These are phyloP conservation scores for Trileptium ribeirensis DNA, from an alignment of 2,888 invertebrate genomes.

Conservation along the genomic window DNA sequence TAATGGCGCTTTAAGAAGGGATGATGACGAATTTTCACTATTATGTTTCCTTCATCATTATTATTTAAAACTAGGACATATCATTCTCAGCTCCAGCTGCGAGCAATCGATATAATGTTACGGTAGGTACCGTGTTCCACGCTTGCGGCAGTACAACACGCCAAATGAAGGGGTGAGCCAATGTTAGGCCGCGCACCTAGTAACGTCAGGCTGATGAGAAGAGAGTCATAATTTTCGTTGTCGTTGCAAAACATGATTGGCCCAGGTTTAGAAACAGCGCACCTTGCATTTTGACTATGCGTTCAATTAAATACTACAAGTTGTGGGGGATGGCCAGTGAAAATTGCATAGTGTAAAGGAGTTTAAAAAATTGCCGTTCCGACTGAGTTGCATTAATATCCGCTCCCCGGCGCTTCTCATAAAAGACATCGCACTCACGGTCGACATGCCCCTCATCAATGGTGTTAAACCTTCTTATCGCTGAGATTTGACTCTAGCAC, in stretches of 20 bases:
- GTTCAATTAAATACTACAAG: constrained; percentile 69
- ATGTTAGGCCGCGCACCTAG: constrained; percentile 54
- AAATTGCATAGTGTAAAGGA: constrained; percentile 77
- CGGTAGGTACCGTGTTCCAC: constrained; percentile 40
- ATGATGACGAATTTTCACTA: too few relatives aligned
- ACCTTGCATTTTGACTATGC: constrained; percentile 64
- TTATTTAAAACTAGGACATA: constrained; percentile 24
- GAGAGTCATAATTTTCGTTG: constrained; percentile 42
- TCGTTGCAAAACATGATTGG: constrained; percentile 64
- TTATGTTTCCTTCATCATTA: too few relatives aligned
- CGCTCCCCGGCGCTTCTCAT: constrained; percentile 73
- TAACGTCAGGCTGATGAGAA: constrained; percentile 53
- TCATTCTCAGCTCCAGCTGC: constrained; percentile 43
- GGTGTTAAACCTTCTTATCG: constrained; percentile 76
- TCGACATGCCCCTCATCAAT: constrained; percentile 78
- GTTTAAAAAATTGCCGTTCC: constrained; percentile 76
- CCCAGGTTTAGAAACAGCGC: constrained; percentile 65
- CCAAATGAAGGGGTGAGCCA: constrained; percentile 53
- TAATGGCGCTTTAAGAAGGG: constrained; percentile 19
- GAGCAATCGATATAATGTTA: constrained; percentile 37
- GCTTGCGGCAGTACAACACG: constrained; percentile 48
- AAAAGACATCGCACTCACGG: constrained; percentile 58
- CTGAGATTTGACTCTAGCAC: constrained; percentile 78
- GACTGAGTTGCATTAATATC: constrained; percentile 78
- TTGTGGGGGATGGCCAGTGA: constrained; percentile 65